Evolutionary conservation across 2,797 vertebrate genomes (phyloP).

Genomic region (Myotis pilosus): DNA sequence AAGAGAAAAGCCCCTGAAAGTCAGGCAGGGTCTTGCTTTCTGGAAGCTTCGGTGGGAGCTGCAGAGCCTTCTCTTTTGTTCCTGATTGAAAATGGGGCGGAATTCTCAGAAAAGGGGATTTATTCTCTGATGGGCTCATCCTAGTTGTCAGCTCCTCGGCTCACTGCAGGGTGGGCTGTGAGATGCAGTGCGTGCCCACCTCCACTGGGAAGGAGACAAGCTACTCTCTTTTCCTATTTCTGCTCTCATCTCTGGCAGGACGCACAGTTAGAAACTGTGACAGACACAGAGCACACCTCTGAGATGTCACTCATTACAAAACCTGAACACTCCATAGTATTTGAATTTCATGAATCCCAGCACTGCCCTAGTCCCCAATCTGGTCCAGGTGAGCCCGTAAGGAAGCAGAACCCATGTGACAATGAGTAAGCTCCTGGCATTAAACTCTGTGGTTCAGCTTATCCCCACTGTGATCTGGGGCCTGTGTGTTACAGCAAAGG

Average conservation of each 20-base stretch:
- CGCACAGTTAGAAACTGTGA: not conserved
- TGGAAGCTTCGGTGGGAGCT: not conserved
- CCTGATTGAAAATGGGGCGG: not conserved
- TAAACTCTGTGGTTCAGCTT: too few relatives aligned
- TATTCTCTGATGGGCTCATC: not conserved
- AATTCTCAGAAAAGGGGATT: not conserved
- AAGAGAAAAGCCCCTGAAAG: not conserved
- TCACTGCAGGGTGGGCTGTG: not conserved
- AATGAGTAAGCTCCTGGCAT: not conserved
- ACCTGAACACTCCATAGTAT: not conserved
- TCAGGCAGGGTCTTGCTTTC: not conserved
- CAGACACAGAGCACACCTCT: not conserved
- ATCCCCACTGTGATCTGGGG: not conserved
- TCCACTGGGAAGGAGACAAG: not conserved
- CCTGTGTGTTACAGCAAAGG: not conserved
- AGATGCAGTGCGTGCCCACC: accelerated
- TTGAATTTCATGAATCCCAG: not conserved
- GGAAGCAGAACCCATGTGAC: not conserved
- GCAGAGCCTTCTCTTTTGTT: not conserved
- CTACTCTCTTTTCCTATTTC: not conserved
- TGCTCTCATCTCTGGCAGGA: not conserved
- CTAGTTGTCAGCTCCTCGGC: not conserved
- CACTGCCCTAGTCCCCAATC: not conserved
- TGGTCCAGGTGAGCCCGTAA: not conserved
- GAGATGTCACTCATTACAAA: not conserved